Percentiles rank a stretch among this genome's conserved stretches.
Conservation (phyloP, 2,888 invertebrate genomes). For the Lepidonotus clava region DNA sequence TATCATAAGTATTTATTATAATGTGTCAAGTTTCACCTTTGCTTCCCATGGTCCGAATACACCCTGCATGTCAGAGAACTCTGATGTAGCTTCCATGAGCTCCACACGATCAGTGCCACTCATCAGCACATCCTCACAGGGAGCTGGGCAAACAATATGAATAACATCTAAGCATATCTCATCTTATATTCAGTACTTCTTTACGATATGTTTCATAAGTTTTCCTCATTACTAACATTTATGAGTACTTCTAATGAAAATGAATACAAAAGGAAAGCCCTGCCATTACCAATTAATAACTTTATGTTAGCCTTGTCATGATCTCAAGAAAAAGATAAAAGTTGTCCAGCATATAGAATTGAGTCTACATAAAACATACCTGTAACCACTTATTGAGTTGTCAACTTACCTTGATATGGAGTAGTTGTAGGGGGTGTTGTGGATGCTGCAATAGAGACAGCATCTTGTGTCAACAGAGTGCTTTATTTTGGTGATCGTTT, state of each 20-base stretch:
- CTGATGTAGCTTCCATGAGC: constrained; percentile 11
- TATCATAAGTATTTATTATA: too few species aligned
- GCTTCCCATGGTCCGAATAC: constrained; percentile 40
- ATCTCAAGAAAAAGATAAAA: not conserved
- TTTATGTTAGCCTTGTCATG: not conserved
- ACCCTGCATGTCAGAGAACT: constrained; percentile 7
- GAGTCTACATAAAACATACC: too few species aligned
- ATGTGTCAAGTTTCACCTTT: too few species aligned
- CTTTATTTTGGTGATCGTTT: not conserved
- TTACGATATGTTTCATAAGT: not conserved
- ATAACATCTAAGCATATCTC: not conserved
- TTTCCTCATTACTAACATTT: not conserved
- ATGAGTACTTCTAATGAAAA: not conserved
- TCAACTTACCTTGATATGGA: not conserved
- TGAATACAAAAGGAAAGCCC: not conserved
- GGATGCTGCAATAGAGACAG: not conserved
- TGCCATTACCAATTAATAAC: not conserved
- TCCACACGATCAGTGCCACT: constrained; percentile 13
- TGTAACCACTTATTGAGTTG: not conserved
- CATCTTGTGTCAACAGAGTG: not conserved
- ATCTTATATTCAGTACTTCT: too few species aligned
- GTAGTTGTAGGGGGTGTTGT: constrained; percentile 33
- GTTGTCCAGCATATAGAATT: not conserved
- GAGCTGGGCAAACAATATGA: not conserved
- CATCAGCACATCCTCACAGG: constrained; percentile 14